Evolutionary conservation across 1,140 invertebrate genomes (phyloP), one percentile per base, ranked within the genome.

Genomic region (Temnothorax longispinosus): DNA sequence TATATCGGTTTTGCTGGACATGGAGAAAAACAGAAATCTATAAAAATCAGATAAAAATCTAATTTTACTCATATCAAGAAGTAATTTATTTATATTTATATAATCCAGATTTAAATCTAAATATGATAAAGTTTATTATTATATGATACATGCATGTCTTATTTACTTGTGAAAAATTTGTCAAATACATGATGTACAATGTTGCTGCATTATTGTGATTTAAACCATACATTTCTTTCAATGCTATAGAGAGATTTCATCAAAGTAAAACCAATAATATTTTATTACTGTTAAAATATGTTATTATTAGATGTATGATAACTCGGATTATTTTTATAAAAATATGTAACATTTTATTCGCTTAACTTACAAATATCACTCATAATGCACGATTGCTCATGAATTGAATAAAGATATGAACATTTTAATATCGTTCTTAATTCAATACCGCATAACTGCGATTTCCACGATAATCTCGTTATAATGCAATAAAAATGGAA

Each of bases 281-380:
- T 27, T 27, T 27, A 27, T 27, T 27, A 27, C 27, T 10, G n/a
- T 18, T 27, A 27, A 58, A 58, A 62, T 74, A 35, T 74, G 0
- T 58, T 58, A 58, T 75, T 75, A 75, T 58, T 21, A 35, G 13
- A 21, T 41, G 21, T 58, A 41, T 75, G 38, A 50, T 18, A 76
- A 58, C 6, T 21, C 13, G 7, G 10, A 38, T 56, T 56, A 56
- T 44, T 76, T 58, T 41, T 13, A 44, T 41, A 0, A 27, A 38
- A 76, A 18, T 58, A 13, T 2, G 54, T 10, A 35, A 75, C 50
- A 58, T 58, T 58, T 76, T 32, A 27, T 18, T 58, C 4, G 13
- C 27, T 64, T 65, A 38, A 56, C 6, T 56, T 7, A 32, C 13
- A 62, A 65, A 77, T 62, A 32, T 47, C 6, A 8, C 0, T 41